phyloP scores from a whole-genome alignment of 30 jellyfish, hydroid and myxozoan species.

The Aurelia aurita complex sp. Pacific region DNA sequence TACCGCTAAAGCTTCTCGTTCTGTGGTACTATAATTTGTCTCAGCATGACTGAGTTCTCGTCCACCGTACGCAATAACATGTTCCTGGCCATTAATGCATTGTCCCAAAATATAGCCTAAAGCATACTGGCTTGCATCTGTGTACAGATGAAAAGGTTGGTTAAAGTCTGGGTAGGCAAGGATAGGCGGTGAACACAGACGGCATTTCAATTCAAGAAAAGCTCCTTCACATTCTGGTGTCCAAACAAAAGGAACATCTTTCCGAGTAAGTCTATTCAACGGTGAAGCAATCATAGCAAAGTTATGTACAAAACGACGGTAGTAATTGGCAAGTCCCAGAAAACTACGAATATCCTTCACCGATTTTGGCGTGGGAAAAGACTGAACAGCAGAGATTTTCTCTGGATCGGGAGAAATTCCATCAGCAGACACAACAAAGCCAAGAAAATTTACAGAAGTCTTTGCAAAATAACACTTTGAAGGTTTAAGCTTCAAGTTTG shows the following conservation, averaged over 20 bases:
- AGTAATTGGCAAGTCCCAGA: background rate
- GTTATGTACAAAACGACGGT: slow-evolving; percentile 38
- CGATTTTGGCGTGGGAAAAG: slow-evolving; percentile 28
- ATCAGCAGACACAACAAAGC: slow-evolving; percentile 57
- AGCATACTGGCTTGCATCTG: slow-evolving; percentile 59
- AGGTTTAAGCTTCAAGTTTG: slow-evolving; percentile 51
- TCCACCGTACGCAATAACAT: slow-evolving; percentile 38
- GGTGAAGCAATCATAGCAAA: slow-evolving; percentile 9
- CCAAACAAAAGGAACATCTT: slow-evolving; percentile 22
- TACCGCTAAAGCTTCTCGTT: slow-evolving; percentile 52
- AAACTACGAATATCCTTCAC: slow-evolving; percentile 20
- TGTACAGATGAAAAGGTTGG: slow-evolving; percentile 27
- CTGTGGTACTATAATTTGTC: slow-evolving; percentile 41
- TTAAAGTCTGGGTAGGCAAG: background rate
- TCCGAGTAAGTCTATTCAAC: too few species aligned
- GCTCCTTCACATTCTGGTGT: background rate
- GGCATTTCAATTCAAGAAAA: too few species aligned
- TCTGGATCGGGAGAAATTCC: slow-evolving; percentile 62
- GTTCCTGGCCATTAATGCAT: slow-evolving; percentile 14
- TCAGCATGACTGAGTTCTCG: slow-evolving; percentile 32
- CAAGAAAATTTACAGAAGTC: slow-evolving; percentile 41
- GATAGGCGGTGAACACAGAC: too few species aligned
- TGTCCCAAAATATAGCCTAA: slow-evolving; percentile 48
- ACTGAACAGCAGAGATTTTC: slow-evolving; percentile 10
- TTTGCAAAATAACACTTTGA: slow-evolving; percentile 56